Conservation (phyloP, 2,113 vertebrate genomes). For the Vireo altiloquus region DNA sequence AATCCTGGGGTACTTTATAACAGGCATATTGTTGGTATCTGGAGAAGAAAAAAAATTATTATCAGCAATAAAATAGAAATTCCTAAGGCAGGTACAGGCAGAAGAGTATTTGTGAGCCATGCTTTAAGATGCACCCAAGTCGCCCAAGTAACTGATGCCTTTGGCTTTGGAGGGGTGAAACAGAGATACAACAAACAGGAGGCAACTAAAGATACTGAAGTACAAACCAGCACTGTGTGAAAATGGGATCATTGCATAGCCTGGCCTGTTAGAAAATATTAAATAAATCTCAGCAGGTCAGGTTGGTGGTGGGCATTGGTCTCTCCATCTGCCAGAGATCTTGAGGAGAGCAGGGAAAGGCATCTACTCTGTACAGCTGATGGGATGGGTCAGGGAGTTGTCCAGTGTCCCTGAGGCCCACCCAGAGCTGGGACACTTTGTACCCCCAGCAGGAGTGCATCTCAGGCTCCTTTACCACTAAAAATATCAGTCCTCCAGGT, state of each 20-base stretch:
- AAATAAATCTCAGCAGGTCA: not conserved
- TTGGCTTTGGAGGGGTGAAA: not conserved
- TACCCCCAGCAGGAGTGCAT: not conserved
- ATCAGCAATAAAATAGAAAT: not conserved
- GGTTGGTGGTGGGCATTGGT: not conserved
- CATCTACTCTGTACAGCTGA: fast-evolving
- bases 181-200: not conserved
- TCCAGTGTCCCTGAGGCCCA: not conserved
- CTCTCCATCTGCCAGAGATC: not conserved
- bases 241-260: not conserved
- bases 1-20: constrained; percentile 57
- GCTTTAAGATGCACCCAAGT: not conserved
- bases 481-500: not conserved
- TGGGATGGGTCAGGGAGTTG: not conserved
- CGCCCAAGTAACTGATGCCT: not conserved
- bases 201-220: not conserved
- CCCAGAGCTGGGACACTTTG: not conserved
- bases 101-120: not conserved
- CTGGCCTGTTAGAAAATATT: not conserved
- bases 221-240: not conserved
- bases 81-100: not conserved
- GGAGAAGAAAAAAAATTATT: not conserved
- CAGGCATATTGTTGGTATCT: constrained; percentile 72
- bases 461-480: not conserved
- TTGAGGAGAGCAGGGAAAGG: not conserved